phyloP scores from a whole-genome alignment of 35 echinoderm and acorn worm species.

The Chiridota heheva region DNA sequence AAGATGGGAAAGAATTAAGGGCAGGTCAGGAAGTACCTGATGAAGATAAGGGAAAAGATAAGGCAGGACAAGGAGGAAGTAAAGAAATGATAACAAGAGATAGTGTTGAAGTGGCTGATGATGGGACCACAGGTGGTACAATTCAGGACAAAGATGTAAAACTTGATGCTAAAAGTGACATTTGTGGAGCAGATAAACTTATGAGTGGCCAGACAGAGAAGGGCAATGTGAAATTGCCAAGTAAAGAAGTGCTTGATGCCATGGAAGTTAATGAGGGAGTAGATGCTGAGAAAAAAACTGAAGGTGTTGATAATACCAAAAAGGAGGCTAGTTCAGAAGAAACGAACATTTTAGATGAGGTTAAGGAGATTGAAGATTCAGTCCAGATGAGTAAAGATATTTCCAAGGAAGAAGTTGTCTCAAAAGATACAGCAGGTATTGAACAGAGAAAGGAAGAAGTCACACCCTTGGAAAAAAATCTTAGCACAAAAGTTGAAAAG shows the following conservation, averaged over 20 bases:
- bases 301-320: background rate
- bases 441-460: background rate
- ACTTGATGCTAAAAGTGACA: background rate
- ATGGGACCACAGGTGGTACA: background rate
- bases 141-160: background rate
- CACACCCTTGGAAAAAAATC: background rate
- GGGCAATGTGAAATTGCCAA: too few relatives aligned
- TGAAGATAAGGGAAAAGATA: background rate
- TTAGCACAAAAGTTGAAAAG: background rate
- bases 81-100: background rate
- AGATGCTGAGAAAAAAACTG: background rate
- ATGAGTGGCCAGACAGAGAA: too few relatives aligned
- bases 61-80: background rate
- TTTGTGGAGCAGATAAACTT: background rate
- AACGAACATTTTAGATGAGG: background rate
- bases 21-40: background rate
- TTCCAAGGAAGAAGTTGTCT: background rate
- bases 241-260: background rate
- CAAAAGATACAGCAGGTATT: background rate
- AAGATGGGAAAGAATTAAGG: background rate
- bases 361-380: background rate
- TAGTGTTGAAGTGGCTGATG: background rate
- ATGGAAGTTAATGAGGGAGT: background rate
- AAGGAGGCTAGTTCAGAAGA: background rate
- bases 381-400: background rate